Evolutionary conservation across 1,140 invertebrate genomes (phyloP), one percentile per base, ranked within the genome.

Genomic region (Ceratina calcarata): DNA sequence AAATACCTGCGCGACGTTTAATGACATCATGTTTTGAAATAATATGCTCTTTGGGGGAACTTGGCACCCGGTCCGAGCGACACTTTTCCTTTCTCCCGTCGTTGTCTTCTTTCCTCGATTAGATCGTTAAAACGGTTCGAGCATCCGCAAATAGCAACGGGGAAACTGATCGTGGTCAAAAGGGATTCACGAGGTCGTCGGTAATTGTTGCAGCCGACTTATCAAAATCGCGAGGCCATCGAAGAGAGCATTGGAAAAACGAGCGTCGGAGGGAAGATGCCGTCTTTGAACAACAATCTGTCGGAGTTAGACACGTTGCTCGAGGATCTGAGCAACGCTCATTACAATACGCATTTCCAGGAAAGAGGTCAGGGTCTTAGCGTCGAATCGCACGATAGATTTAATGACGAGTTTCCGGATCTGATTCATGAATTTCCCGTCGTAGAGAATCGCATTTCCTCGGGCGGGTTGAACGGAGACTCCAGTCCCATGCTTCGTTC

Each of bases 271-370:
- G 89, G 90, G 6, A 94, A 93, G 86, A 92, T 93, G 89, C 94
- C 94, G 32, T 94, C 94, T 1, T 93, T 96, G 32, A 96, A 95
- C 87, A 96, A 96, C 60, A 98, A 98, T 92, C 94, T 98, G 27
- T 97, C 97, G 0, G 98, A 99, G 93, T 91, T 99, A 87, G 98
- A 99, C 92, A 97, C 96, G 32, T 94, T 99, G 64, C 94, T 99
- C 72, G 96, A 98, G 90, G 98, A 99, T 92, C 94, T 99, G 80
- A 98, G 98, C 93, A 96, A 96, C 87, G 96, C 96, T 0, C 95
- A 96, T 71, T 97, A 97, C 88, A 95, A 93, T 78, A 82, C 90
- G 24, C 89, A 93, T 15, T 85, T 87, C 74, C 86, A 90, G 45
- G 92, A 92, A 71, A 87, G 90, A 89, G 92, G 92, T 86, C 66